Base-by-base conservation (phyloP, 2,888 invertebrate species). In the Timema podura region DNA sequence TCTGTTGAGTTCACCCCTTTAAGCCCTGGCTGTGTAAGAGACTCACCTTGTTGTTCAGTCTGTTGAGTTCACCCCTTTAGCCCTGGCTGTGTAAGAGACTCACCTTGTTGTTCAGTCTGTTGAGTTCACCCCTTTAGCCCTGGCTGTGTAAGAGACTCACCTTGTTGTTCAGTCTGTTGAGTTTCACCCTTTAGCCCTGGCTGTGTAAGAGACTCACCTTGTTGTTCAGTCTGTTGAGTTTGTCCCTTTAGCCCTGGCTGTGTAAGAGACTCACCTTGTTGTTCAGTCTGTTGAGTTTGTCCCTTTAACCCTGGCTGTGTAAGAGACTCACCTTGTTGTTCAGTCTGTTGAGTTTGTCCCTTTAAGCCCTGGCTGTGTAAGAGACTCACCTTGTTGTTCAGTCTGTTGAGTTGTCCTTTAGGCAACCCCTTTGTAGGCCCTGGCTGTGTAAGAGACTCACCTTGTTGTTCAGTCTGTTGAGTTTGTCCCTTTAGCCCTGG, bases 321-420 rank as follows among this genome's bases (percentile, higher is more conserved):
- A 48, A 65, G 48, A n/a, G 16, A 65, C 48, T 65, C 48, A 65
- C 65, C 47, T 15, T 11, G n/a, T 47, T 47, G 6, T 30, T 15
- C 5, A 65, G 48, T 11, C 13, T n/a, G n/a, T n/a, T n/a, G n/a
- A 54, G 5, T 10, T 2, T 7, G 59, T n/a, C 11, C 44, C 44
- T 7, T 54, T n/a, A n/a, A 6, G 15, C 57, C 16, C 16, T 54
- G 10, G 15, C n/a, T 54, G n/a, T 16, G n/a, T 16, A 54, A 54
- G n/a, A 45, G 48, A 71, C 71, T 71, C 61, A 71, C 71, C 16
- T 48, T n/a, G n/a, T 68, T 69, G 45, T 54, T 44, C 0, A 68
- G 71, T 59, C 70, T 68, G 44, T 54, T 85, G 74, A 90, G 85
- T n/a, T n/a, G n/a, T n/a, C n/a, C n/a, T n/a, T n/a, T n/a, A n/a